Evolutionary conservation across 1,140 invertebrate genomes (phyloP).

Genomic region (Hyphantria cunea): DNA sequence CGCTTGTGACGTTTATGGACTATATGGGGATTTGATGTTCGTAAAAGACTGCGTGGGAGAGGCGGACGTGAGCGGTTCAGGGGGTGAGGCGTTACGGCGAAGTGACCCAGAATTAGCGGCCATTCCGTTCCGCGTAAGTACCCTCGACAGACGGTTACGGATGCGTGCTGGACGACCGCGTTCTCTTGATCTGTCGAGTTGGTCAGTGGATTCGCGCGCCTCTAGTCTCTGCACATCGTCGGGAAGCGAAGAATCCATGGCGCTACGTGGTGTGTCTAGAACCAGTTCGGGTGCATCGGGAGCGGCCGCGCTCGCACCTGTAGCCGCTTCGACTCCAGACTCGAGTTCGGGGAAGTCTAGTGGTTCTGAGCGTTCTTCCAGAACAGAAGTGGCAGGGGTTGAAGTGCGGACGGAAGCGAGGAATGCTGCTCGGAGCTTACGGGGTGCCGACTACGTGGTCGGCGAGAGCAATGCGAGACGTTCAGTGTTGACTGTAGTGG

Average conservation of each 20-base stretch:
- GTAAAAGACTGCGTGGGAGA: slow-evolving; percentile 93
- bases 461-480: slow-evolving; percentile 83
- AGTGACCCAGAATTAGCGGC: slow-evolving; percentile 92
- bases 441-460: slow-evolving; percentile 72
- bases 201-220: slow-evolving; percentile 93
- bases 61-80: slow-evolving; percentile 86
- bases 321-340: slow-evolving; percentile 63
- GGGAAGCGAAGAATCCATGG: slow-evolving; percentile 91
- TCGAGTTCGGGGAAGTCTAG: slow-evolving; percentile 48
- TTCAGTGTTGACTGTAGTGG: slow-evolving; percentile 93
- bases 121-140: slow-evolving; percentile 90
- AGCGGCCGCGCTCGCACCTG: slow-evolving; percentile 67
- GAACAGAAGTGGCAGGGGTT: slow-evolving; percentile 62
- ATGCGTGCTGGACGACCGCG: slow-evolving; percentile 91
- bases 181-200: slow-evolving; percentile 92
- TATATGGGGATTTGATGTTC: slow-evolving; percentile 95
- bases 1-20: slow-evolving; percentile 92
- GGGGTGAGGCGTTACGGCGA: slow-evolving; percentile 87
- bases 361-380: slow-evolving; percentile 64
- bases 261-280: slow-evolving; percentile 85
- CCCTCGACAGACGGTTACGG: slow-evolving; percentile 88
- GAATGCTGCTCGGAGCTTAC: slow-evolving; percentile 57
- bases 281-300: slow-evolving; percentile 88
- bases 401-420: slow-evolving; percentile 37
- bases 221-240: slow-evolving; percentile 91